Conservation (phyloP, 2,113 vertebrate genomes). For the Henicopernis longicauda region DNA sequence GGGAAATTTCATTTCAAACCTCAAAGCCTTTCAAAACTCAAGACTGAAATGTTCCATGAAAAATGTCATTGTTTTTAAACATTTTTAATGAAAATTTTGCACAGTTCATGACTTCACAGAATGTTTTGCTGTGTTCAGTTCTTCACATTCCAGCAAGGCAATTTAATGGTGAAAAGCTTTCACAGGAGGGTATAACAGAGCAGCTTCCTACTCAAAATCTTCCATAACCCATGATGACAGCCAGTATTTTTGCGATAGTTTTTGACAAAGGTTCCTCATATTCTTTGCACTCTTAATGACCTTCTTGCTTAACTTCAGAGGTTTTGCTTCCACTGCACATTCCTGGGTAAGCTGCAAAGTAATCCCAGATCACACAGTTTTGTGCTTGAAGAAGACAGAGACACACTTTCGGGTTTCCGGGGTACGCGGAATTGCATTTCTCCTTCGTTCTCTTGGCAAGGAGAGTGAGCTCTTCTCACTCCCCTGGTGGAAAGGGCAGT, state of each 20-base stretch:
- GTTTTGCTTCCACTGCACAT: background rate
- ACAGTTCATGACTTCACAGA: background rate
- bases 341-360: background rate
- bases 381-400: background rate
- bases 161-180: background rate
- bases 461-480: background rate
- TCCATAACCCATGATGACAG: background rate
- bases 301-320: background rate
- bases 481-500: background rate
- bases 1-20: background rate
- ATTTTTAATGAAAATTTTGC: background rate
- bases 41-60: background rate
- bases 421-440: fast-evolving
- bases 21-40: background rate
- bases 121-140: background rate
- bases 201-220: background rate
- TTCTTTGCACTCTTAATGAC: background rate
- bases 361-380: background rate
- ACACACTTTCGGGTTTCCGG: background rate
- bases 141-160: background rate
- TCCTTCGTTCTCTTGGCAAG: background rate
- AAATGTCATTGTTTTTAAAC: background rate
- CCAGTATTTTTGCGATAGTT: background rate
- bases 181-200: background rate
- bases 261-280: background rate